phyloP scores from a whole-genome alignment of 2,113 vertebrate genomes.

The Hypanus sabinus region DNA sequence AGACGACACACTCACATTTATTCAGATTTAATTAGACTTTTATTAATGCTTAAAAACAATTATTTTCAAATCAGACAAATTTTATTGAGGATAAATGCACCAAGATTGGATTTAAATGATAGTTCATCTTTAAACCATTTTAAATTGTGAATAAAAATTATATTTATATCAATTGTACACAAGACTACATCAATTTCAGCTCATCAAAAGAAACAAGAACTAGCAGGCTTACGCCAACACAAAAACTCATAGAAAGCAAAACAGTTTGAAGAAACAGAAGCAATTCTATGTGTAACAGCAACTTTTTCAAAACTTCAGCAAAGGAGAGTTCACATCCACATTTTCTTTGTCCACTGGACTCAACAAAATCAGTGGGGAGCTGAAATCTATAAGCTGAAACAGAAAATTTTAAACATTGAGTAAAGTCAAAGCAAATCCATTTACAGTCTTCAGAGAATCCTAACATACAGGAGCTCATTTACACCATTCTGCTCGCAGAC shows the following conservation, averaged over 20 bases:
- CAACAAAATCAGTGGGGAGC: conserved; percentile 60
- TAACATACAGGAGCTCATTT: conserved; percentile 44
- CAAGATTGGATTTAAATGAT: neutral
- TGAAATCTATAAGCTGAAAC: conserved; percentile 62
- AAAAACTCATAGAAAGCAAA: neutral
- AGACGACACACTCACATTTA: neutral
- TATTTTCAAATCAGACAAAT: neutral
- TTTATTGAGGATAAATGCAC: neutral
- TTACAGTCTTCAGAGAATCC: conserved; percentile 38
- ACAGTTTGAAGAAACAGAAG: neutral
- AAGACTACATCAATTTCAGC: neutral
- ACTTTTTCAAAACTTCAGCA: conserved; percentile 57
- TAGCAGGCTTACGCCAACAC: neutral
- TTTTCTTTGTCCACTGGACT: conserved; percentile 65
- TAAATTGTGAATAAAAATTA: neutral
- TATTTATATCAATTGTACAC: neutral
- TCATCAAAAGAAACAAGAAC: neutral
- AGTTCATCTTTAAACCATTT: neutral
- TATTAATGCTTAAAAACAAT: neutral
- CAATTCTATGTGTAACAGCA: neutral
- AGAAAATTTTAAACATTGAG: neutral
- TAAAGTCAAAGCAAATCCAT: neutral
- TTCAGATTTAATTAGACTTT: neutral
- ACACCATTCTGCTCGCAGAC: neutral
- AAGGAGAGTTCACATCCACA: conserved; percentile 50